These are phyloP conservation scores for Triplophysa bombifrons DNA, from an alignment of 2,797 vertebrate species.

Conservation along the genomic window DNA sequence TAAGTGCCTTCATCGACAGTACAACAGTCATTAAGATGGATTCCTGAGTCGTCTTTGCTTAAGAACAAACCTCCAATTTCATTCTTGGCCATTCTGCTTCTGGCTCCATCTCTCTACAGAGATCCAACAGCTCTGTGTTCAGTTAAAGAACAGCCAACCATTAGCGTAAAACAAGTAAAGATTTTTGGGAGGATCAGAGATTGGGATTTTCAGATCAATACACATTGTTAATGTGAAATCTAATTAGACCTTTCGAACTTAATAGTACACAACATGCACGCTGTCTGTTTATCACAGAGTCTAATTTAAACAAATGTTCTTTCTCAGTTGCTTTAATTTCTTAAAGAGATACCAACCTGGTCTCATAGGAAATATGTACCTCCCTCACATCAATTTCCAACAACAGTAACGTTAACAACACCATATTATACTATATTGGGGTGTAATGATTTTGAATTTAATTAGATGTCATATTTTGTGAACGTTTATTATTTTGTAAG, in stretches of 20 bases:
- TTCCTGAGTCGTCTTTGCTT: not conserved
- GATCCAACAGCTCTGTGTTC: not conserved
- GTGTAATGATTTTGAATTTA: no score
- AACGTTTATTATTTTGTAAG: no score
- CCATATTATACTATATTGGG: no score
- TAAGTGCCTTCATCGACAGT: constrained; percentile 7
- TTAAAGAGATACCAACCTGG: not conserved
- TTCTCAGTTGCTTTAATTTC: constrained; percentile 8
- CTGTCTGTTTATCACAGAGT: not conserved
- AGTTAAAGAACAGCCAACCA: not conserved
- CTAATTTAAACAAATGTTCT: constrained; percentile 50
- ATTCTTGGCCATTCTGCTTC: not conserved
- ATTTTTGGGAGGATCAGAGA: constrained; percentile 19
- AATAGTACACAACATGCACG: not conserved
- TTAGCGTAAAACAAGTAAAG: not conserved
- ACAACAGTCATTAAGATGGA: constrained; percentile 10
- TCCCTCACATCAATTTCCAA: no score
- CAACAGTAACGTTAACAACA: no score
- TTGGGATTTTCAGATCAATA: constrained; percentile 31
- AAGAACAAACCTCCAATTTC: not conserved
- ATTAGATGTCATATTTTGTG: no score
- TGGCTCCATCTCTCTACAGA: not conserved
- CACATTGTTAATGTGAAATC: constrained; percentile 21
- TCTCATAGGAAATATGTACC: no score
- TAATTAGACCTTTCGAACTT: constrained; percentile 22